Percentiles rank a stretch among this genome's conserved stretches.
Evolutionary conservation across 1,140 invertebrate species (phyloP).

Genomic region (Drosophila yakuba): DNA sequence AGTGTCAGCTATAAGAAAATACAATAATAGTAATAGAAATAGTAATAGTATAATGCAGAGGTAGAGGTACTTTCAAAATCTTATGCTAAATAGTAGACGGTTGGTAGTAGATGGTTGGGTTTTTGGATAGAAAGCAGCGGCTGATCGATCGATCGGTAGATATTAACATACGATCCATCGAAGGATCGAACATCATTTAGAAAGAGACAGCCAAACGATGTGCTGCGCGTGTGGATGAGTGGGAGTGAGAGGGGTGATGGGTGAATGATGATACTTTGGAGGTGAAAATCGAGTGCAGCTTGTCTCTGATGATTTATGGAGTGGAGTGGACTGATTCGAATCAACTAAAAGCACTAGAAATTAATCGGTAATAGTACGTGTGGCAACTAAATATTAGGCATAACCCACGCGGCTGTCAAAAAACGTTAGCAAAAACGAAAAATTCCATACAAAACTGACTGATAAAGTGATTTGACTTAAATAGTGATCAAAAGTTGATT

Average conservation of each 20-base stretch:
- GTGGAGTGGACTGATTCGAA: constrained; percentile 18
- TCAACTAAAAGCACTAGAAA: constrained; percentile 64
- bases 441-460: neutral
- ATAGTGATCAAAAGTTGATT: no score
- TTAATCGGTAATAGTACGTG: constrained; percentile 46
- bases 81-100: constrained; percentile 9
- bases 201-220: constrained; percentile 2
- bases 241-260: constrained; percentile 4
- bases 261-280: neutral
- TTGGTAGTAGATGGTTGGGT: neutral
- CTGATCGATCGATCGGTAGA: neutral
- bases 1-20: constrained; percentile 61
- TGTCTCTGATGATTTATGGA: constrained; percentile 14
- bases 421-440: constrained; percentile 15
- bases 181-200: constrained; percentile 1
- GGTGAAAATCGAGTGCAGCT: constrained; percentile 13
- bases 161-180: constrained; percentile 1
- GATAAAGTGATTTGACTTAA: neutral
- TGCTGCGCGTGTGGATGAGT: constrained; percentile 1
- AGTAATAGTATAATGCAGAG: constrained; percentile 39
- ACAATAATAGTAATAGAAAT: constrained; percentile 51
- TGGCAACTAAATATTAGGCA: constrained; percentile 28
- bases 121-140: neutral
- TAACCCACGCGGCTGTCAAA: neutral
- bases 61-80: constrained; percentile 7